Evolutionary conservation across 1,140 invertebrate species (phyloP), one percentile per base, ranked within the genome.

Genomic region (Archivesica marissinica): DNA sequence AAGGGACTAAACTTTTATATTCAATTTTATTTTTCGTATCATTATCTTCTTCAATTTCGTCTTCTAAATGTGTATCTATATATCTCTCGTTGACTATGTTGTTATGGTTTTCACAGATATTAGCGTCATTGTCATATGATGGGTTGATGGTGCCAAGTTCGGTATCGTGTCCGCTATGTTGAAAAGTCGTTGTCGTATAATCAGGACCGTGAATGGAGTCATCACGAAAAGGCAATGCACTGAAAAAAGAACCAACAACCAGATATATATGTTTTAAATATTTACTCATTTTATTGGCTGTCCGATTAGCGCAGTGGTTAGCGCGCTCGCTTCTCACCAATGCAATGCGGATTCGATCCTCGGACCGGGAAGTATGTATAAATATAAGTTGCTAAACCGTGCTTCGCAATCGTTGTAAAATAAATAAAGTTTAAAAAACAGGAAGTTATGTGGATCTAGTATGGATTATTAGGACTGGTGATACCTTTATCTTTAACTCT

Each of bases 1-100:
- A 85, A 15, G 74, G 72, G 6, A 85, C 41, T 28, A 85, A 52
- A 54, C 82, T 85, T 54, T 38, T 76, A 30, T 54, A 85, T 11
- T 66, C 72, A 35, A n/a, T 74, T 41, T 59, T 39, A 3, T n/a
- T 3, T 0, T n/a, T 7, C 15, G 17, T 38, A 9, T 59, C n/a
- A n/a, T 54, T 28, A 39, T 39, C 9, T 0, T 39, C 1, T 2
- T 23, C 33, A 13, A 25, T 23, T 20, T 0, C 3, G 23, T 54
- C 54, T 0, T 77, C 68, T 28, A 11, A 15, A 0, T 17, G 25
- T 9, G 35, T 9, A 41, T 44, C n/a, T 30, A 28, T 17, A n/a
- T 33, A 4, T 4, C 39, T 13, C 3, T 72, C 25, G 39, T 72
- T 44, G 0, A 72, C n/a, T 50, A 50, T 44, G n/a, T 72, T 72